phyloP scores from a whole-genome alignment of 1,140 invertebrate genomes.

The Bradysia coprophila region DNA sequence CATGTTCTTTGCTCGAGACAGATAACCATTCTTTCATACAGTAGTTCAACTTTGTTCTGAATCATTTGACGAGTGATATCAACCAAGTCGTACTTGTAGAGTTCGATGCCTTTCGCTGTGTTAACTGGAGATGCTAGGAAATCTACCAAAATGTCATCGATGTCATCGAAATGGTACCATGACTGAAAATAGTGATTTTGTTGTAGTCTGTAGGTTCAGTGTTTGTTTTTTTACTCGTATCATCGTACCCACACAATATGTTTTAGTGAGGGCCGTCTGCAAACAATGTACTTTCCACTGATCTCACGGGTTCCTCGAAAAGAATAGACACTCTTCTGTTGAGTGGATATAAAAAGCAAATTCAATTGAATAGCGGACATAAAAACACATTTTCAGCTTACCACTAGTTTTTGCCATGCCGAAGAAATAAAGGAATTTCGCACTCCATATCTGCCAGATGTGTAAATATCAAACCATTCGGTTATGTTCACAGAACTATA shows the following conservation, averaged over 20 bases:
- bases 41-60: slow-evolving; percentile 45
- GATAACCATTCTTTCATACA: slow-evolving; percentile 28
- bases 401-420: neutral
- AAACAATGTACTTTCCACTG: slow-evolving; percentile 56
- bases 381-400: neutral
- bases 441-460: slow-evolving; percentile 27
- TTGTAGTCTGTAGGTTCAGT: too few relatives aligned
- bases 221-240: too few relatives aligned
- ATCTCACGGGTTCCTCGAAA: slow-evolving; percentile 35
- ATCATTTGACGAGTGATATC: slow-evolving; percentile 70
- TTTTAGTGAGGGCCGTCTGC: slow-evolving; percentile 44
- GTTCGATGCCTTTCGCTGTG: slow-evolving; percentile 7
- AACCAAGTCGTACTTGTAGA: slow-evolving; percentile 57
- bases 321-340: slow-evolving; percentile 48
- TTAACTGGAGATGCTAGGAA: slow-evolving; percentile 18
- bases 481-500: slow-evolving; percentile 37
- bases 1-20: slow-evolving; percentile 28
- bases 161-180: slow-evolving; percentile 41
- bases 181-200: too few relatives aligned
- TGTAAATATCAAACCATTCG: slow-evolving; percentile 52
- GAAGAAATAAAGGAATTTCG: neutral
- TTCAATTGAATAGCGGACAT: neutral
- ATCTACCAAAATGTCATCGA: slow-evolving; percentile 42
- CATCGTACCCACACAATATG: too few relatives aligned
- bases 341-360: slow-evolving; percentile 3